Conservation (phyloP, 92 coral and sea anemone genomes). For the Paragorgia papillata region DNA sequence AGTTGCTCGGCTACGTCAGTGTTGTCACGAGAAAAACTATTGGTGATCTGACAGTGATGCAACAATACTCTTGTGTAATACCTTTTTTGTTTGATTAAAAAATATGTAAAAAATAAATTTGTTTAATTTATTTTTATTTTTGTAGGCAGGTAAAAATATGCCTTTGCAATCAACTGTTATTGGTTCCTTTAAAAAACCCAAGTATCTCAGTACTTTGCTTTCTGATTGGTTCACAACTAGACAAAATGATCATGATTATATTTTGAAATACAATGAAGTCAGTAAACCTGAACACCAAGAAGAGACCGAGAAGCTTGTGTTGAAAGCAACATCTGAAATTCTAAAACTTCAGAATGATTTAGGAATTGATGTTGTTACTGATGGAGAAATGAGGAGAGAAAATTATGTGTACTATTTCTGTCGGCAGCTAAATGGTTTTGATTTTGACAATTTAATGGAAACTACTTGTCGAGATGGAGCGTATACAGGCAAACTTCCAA, state of each 20-base stretch:
- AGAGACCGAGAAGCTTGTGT: constrained; percentile 48
- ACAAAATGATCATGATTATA: constrained; percentile 19
- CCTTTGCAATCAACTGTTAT: constrained; percentile 76
- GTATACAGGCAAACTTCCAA: constrained; percentile 59
- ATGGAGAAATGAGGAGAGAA: constrained; percentile 86
- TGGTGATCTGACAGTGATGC: no score
- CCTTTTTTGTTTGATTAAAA: no score
- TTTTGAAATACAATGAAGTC: constrained; percentile 43
- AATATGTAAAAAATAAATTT: no score
- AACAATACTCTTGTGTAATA: no score
- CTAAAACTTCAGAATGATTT: constrained; percentile 53
- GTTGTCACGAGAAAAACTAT: no score
- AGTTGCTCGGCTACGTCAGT: no score
- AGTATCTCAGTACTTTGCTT: constrained; percentile 46
- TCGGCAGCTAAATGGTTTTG: constrained; percentile 77
- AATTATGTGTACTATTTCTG: constrained; percentile 74
- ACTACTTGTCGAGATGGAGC: constrained; percentile 66
- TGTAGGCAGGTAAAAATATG: constrained; percentile 51
- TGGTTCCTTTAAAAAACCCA: constrained; percentile 82
- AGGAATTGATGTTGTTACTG: constrained; percentile 82
- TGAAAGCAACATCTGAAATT: constrained; percentile 64
- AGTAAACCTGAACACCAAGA: constrained; percentile 6
- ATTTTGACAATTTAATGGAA: constrained; percentile 59
- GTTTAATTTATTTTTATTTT: no score
- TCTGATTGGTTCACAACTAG: constrained; percentile 75